Percentiles rank a stretch among this genome's conserved stretches.
phyloP scores from a whole-genome alignment of 92 coral and sea anemone genomes.

The Galaxea fascicularis region DNA sequence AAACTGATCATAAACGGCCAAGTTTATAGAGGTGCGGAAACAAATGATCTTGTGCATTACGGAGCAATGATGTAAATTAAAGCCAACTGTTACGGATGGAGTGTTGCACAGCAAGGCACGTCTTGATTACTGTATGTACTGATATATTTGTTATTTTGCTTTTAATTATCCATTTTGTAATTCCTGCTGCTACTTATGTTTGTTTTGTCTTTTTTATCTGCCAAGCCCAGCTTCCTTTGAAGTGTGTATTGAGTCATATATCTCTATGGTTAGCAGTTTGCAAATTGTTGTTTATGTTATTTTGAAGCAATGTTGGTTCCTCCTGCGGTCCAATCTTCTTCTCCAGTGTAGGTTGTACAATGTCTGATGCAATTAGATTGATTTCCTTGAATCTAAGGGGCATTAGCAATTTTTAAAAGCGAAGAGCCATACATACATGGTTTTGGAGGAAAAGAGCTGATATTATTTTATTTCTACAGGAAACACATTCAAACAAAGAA shows the following conservation, averaged over 20 bases:
- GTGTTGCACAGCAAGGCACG: not conserved
- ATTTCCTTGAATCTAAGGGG: not conserved
- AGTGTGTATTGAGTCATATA: no score
- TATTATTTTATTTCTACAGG: conserved; percentile 9
- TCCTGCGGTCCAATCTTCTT: not conserved
- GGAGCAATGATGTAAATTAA: no score
- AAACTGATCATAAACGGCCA: no score
- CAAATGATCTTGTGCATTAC: no score
- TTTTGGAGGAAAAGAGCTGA: not conserved
- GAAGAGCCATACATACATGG: conserved; percentile 4
- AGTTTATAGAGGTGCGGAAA: no score
- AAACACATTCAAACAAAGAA: conserved; percentile 2
- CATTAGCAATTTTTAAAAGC: conserved; percentile 5
- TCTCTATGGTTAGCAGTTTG: no score
- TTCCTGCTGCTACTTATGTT: no score
- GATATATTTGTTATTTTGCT: not conserved
- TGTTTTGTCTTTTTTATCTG: not conserved
- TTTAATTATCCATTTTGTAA: not conserved
- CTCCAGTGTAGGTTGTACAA: not conserved
- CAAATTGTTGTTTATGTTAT: no score
- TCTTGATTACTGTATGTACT: not conserved
- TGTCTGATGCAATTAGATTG: not conserved
- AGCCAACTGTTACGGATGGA: no score
- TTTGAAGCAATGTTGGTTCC: no score
- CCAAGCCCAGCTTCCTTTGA: no score